Conservation (phyloP, 2,113 vertebrate species). For the Marmota monax region DNA sequence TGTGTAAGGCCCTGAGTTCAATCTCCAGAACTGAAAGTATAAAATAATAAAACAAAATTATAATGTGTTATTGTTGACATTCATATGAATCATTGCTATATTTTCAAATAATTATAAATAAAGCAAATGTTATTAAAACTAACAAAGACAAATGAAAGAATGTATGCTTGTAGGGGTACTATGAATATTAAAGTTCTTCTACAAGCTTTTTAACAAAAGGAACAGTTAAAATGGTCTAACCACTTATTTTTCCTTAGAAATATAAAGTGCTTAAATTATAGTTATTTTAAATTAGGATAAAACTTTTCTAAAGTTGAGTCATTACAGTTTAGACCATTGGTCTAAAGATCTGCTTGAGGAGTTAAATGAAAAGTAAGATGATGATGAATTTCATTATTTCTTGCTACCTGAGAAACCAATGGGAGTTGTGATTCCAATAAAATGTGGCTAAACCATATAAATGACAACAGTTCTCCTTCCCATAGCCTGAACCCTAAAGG, state of each 20-base stretch:
- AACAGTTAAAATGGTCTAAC: constrained; percentile 36
- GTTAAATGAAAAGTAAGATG: constrained; percentile 75
- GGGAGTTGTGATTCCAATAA: constrained; percentile 49
- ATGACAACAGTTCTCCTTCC: background rate
- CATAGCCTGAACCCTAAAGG: background rate
- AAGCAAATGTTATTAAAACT: background rate
- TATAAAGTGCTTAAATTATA: constrained; percentile 70
- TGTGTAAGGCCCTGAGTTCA: background rate
- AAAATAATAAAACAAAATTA: background rate
- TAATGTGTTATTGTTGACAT: background rate
- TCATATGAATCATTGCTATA: background rate
- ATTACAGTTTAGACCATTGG: constrained; percentile 73
- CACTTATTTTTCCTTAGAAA: constrained; percentile 84
- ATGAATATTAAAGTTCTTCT: constrained; percentile 31
- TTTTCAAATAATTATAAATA: constrained; percentile 19
- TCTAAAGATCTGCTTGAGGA: constrained; percentile 68
- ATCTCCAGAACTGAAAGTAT: background rate
- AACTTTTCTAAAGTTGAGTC: constrained; percentile 80
- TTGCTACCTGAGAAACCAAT: constrained; percentile 58
- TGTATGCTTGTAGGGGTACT: background rate
- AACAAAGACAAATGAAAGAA: background rate
- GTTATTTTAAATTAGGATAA: constrained; percentile 82
- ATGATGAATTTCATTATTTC: constrained; percentile 78
- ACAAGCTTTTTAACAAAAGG: constrained; percentile 44
- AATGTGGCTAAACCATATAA: background rate